Base-by-base conservation (phyloP, 2,888 invertebrate genomes). In the Fragum fragum region DNA sequence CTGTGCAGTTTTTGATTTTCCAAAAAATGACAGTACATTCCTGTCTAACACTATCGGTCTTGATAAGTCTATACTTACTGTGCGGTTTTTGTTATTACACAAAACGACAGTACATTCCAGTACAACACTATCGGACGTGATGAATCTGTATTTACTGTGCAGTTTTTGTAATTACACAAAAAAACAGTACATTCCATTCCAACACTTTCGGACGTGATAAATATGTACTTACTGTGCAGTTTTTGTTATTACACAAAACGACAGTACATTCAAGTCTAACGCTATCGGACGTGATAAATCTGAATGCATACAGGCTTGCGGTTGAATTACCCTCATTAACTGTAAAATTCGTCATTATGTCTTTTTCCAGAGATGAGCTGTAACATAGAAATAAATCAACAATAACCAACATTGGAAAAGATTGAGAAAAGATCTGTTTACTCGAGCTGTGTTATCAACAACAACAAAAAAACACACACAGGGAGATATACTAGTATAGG, bases 211-310 rank as follows among this genome's bases (percentile, higher is more conserved):
- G 61, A 32, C 18, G 14, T 16, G 18, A 61, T 18, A n/a, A n/a
- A n/a, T n/a, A n/a, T 39, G 14, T 55, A 59, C 59, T 59, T 59
- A 59, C 59, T 5, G 29, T 29, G 28, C 61, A 61, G 1, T 61
- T 61, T 16, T 32, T 16, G n/a, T 0, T 61, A 18, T 32, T n/a
- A 61, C 61, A 61, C 11, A 61, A 14, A 29, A n/a, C 16, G 18
- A 61, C 61, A n/a, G 16, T 16, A 32, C 61, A 61, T 61, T 61
- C 32, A 2, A 61, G n/a, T 0, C 18, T 29, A 18, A 61, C 61
- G 5, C 11, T 32, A 2, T 32, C 32, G 18, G 61, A 32, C 18
- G 14, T 16, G 18, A 61, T 18, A 18, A 61, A 61, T 61, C 61
- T 61, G n/a, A 61, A 61, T 14, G 61, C 61, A 32, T 32, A 61